phyloP scores from a whole-genome alignment of 2,797 vertebrate species.

The Dicrostonyx torquatus region DNA sequence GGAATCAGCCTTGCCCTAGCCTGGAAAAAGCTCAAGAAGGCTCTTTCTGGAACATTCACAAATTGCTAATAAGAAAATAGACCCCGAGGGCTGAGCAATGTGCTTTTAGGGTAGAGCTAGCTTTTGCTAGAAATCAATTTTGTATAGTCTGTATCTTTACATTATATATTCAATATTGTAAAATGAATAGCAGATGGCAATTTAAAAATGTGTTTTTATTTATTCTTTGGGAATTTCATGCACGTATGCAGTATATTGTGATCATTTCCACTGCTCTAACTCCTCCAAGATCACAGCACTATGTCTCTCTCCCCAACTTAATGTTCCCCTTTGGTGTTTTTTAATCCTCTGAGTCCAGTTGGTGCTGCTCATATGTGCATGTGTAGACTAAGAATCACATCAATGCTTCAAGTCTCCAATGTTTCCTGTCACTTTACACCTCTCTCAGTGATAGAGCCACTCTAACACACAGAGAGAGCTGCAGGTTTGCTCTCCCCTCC shows the following conservation, averaged over 20 bases:
- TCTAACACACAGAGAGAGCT: accelerated
- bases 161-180: background rate
- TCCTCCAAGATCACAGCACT: background rate
- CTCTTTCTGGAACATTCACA: constrained; percentile 64
- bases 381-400: too few species aligned
- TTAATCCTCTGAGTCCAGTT: background rate
- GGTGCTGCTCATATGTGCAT: too few species aligned
- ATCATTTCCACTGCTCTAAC: background rate
- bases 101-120: constrained; percentile 37
- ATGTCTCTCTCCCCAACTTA: background rate
- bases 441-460: background rate
- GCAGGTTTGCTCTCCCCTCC: background rate
- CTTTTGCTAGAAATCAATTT: constrained; percentile 31
- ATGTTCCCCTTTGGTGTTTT: background rate
- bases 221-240: background rate
- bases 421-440: background rate
- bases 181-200: background rate
- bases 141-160: constrained; percentile 59
- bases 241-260: background rate
- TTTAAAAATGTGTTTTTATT: background rate
- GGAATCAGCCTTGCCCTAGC: background rate
- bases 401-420: accelerated
- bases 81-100: constrained; percentile 49
- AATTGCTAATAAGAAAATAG: constrained; percentile 60
- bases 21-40: constrained; percentile 43